phyloP scores from a whole-genome alignment of 2,113 vertebrate species.

The Coracopsis vasa region DNA sequence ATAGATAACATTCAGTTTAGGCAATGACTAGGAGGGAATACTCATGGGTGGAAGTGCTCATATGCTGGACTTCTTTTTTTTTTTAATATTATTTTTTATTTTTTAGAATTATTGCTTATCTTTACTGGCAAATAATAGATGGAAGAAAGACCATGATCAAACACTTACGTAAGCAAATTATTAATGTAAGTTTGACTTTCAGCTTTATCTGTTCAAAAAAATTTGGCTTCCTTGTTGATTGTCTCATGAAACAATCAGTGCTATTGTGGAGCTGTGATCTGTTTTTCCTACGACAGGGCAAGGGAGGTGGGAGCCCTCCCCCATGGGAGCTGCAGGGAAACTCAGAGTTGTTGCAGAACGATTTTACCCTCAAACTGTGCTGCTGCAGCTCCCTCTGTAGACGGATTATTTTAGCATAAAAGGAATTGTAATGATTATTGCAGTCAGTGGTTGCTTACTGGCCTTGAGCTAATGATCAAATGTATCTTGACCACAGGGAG shows the following conservation, averaged over 20 bases:
- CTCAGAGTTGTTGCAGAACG: neutral
- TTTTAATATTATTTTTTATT: neutral
- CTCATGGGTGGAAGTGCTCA: neutral
- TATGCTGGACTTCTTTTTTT: neutral
- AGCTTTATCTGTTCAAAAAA: neutral
- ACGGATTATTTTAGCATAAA: neutral
- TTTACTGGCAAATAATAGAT: conserved; percentile 87
- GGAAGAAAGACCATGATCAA: conserved; percentile 81
- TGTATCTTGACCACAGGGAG: conserved; percentile 75
- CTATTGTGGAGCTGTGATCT: neutral
- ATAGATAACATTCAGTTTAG: neutral
- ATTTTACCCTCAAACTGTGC: neutral
- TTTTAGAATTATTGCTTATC: conserved; percentile 82
- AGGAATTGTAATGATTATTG: neutral
- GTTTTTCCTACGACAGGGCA: neutral
- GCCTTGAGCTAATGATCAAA: neutral
- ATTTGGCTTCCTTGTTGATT: neutral
- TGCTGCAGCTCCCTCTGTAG: neutral
- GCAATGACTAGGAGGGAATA: neutral
- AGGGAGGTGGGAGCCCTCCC: neutral
- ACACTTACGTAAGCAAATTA: conserved; percentile 80
- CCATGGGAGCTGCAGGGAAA: neutral
- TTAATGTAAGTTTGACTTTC: conserved; percentile 82
- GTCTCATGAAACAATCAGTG: neutral
- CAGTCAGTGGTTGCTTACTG: neutral